Percentiles rank a stretch among this genome's conserved stretches.
Evolutionary conservation across 2,888 invertebrate species (phyloP).

Genomic region (Drosophila atripex): DNA sequence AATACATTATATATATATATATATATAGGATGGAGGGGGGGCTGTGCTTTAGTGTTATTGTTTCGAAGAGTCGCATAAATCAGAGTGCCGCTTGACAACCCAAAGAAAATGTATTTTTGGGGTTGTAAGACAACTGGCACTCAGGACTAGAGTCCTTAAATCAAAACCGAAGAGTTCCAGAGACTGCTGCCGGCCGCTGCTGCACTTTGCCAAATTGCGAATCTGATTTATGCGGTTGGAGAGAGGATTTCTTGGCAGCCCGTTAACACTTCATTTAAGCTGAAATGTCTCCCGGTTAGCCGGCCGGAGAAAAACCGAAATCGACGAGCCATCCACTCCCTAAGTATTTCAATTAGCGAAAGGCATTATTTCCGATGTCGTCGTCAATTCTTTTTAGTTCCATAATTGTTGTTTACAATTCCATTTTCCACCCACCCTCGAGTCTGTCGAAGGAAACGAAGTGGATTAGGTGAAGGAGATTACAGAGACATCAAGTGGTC

Average conservation of each 20-base stretch:
- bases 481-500: constrained; percentile 44
- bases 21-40: background rate
- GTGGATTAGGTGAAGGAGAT: constrained; percentile 48
- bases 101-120: constrained; percentile 41
- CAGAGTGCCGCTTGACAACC: constrained; percentile 54
- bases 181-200: constrained; percentile 53
- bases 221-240: constrained; percentile 66
- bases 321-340: constrained; percentile 9
- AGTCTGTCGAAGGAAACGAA: constrained; percentile 19
- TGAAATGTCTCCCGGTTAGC: constrained; percentile 34
- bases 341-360: constrained; percentile 67
- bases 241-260: constrained; percentile 50
- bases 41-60: constrained; percentile 19
- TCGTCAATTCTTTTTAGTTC: constrained; percentile 6
- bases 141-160: constrained; percentile 11
- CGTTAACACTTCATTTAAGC: constrained; percentile 76
- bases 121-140: constrained; percentile 45
- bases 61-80: constrained; percentile 65
- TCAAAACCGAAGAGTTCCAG: constrained; percentile 27
- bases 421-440: constrained; percentile 18
- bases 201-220: constrained; percentile 79
- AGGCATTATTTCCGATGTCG: background rate
- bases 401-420: constrained; percentile 73
- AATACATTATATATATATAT: too few species aligned
- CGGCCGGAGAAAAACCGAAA: background rate